These are phyloP conservation scores for Mellivora capensis DNA, from an alignment of 2,113 vertebrate species.

Conservation along the genomic window DNA sequence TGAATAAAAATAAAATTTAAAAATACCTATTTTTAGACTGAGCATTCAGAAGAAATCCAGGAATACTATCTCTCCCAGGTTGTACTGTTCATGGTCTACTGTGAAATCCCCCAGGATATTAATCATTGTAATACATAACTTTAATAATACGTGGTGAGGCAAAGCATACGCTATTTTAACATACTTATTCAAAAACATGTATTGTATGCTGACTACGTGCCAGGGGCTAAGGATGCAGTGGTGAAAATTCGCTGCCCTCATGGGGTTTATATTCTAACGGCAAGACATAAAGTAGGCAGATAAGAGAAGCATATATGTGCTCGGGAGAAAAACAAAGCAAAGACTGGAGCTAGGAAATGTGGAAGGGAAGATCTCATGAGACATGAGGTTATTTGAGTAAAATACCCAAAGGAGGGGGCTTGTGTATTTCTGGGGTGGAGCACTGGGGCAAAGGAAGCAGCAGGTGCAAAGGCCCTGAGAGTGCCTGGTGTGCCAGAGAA, in stretches of 20 bases:
- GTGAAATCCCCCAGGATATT: neutral
- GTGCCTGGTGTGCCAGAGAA: neutral
- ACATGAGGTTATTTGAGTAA: neutral
- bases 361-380: neutral
- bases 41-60: neutral
- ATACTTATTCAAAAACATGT: neutral
- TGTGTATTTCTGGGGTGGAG: neutral
- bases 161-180: neutral
- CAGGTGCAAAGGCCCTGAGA: neutral
- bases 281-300: neutral
- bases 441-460: neutral
- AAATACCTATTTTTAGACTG: neutral
- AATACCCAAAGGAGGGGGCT: neutral
- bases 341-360: neutral
- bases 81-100: neutral
- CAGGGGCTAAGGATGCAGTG: neutral
- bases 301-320: neutral
- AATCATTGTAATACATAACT: neutral
- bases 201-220: neutral
- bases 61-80: neutral
- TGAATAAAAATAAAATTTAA: constrained; percentile 2
- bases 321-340: neutral
- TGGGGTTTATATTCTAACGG: neutral
- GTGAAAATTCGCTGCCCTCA: neutral
- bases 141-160: neutral